Conservation (phyloP, 1,140 invertebrate species). For the Zaprionus camerounensis region DNA sequence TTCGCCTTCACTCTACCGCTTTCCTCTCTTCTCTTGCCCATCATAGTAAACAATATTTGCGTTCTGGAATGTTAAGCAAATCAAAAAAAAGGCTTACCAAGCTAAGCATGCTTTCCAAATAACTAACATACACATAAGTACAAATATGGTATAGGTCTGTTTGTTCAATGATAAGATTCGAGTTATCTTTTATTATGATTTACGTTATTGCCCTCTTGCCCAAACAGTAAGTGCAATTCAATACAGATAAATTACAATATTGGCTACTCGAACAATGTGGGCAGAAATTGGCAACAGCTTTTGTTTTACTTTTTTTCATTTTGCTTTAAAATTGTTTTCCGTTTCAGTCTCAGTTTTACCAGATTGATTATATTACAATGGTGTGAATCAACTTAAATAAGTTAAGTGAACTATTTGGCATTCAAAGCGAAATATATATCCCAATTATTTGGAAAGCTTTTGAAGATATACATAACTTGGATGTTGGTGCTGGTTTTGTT, state of each 20-base stretch:
- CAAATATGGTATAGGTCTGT: neutral
- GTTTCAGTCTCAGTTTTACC: slow-evolving; percentile 30
- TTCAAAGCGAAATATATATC: slow-evolving; percentile 26
- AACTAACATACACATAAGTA: slow-evolving; percentile 26
- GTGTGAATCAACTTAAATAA: slow-evolving; percentile 18
- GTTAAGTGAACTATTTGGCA: slow-evolving; percentile 26
- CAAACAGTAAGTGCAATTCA: slow-evolving; percentile 20
- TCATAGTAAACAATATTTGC: slow-evolving; percentile 20
- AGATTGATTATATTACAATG: slow-evolving; percentile 7
- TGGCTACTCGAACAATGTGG: slow-evolving; percentile 10
- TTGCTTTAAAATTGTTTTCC: neutral
- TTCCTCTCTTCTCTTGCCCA: neutral
- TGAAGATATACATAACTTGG: slow-evolving; percentile 10
- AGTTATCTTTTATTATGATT: slow-evolving; percentile 42
- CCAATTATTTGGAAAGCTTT: slow-evolving; percentile 40
- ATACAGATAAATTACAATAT: slow-evolving; percentile 13
- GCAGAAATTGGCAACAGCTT: neutral
- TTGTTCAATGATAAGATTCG: slow-evolving; percentile 33
- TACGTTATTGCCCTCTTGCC: slow-evolving; percentile 12
- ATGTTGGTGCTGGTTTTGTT: slow-evolving; percentile 7
- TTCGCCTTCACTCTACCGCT: neutral
- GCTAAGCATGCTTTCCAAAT: slow-evolving; percentile 43
- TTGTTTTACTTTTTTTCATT: neutral
- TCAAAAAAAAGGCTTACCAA: slow-evolving; percentile 26
- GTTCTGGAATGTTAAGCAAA: slow-evolving; percentile 50